Evolutionary conservation across 2,888 invertebrate species (phyloP).

Genomic region (Mythimna vitellina): DNA sequence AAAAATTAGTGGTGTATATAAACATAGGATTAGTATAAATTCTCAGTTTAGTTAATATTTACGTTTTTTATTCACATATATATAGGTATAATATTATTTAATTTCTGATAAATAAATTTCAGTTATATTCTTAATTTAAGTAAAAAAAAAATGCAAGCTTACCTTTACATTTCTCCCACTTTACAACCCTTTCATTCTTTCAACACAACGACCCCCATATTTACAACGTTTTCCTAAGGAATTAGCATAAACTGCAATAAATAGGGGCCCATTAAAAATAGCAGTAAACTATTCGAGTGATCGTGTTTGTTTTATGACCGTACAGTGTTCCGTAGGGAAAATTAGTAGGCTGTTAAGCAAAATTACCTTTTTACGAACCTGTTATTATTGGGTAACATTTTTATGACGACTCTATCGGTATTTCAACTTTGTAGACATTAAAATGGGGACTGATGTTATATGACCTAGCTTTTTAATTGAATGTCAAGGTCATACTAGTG

Average conservation of each 20-base stretch:
- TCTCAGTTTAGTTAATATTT: no score
- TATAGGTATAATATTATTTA: no score
- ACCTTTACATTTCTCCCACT: background rate
- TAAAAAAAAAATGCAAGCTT: background rate
- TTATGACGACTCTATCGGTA: constrained; percentile 38
- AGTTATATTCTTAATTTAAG: no score
- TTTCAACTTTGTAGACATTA: constrained; percentile 29
- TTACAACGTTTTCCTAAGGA: constrained; percentile 39
- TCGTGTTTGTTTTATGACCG: constrained; percentile 67
- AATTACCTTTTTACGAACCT: constrained; percentile 67
- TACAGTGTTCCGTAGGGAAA: constrained; percentile 49
- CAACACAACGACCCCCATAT: constrained; percentile 15
- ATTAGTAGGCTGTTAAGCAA: constrained; percentile 68
- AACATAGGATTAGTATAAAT: no score
- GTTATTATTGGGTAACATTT: constrained; percentile 55
- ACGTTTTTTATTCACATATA: no score
- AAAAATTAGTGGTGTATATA: no score
- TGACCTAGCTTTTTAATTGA: background rate
- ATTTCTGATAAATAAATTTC: no score
- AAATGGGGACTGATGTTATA: constrained; percentile 2
- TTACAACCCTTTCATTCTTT: constrained; percentile 14
- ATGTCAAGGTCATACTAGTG: background rate
- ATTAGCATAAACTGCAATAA: constrained; percentile 62
- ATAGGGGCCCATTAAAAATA: constrained; percentile 50
- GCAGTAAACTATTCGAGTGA: constrained; percentile 59